phyloP scores from a whole-genome alignment of 1,140 invertebrate genomes.

The Euura saliciscinereae region DNA sequence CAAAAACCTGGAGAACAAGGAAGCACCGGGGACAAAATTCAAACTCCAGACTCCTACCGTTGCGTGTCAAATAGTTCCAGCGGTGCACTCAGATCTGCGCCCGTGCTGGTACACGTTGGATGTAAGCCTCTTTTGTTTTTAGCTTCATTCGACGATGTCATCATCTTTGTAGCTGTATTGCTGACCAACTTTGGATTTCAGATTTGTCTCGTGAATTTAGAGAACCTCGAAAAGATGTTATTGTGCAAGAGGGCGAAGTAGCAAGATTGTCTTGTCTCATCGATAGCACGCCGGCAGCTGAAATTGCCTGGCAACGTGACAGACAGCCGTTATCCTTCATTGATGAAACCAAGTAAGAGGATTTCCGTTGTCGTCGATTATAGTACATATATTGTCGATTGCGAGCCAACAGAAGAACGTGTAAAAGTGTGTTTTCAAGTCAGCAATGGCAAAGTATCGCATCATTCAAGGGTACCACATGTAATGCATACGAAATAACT shows the following conservation, averaged over 20 bases:
- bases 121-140: constrained; percentile 32
- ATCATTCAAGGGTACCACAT: no score
- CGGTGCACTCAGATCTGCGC: constrained; percentile 46
- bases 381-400: no score
- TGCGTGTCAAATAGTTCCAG: constrained; percentile 50
- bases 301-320: constrained; percentile 63
- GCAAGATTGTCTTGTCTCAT: constrained; percentile 62
- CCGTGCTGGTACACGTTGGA: constrained; percentile 48
- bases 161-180: neutral
- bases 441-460: no score
- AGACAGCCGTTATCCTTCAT: constrained; percentile 52
- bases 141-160: neutral
- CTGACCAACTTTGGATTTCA: constrained; percentile 39
- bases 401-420: no score
- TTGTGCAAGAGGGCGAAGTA: constrained; percentile 57
- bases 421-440: no score
- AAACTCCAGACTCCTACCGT: constrained; percentile 47
- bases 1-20: constrained; percentile 47
- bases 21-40: constrained; percentile 28
- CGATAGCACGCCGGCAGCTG: constrained; percentile 60
- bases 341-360: constrained; percentile 50
- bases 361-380: no score
- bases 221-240: constrained; percentile 54
- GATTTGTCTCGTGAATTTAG: constrained; percentile 59
- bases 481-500: no score